Evolutionary conservation across 1,140 invertebrate genomes (phyloP).

Genomic region (Meloidogyne chitwoodi): DNA sequence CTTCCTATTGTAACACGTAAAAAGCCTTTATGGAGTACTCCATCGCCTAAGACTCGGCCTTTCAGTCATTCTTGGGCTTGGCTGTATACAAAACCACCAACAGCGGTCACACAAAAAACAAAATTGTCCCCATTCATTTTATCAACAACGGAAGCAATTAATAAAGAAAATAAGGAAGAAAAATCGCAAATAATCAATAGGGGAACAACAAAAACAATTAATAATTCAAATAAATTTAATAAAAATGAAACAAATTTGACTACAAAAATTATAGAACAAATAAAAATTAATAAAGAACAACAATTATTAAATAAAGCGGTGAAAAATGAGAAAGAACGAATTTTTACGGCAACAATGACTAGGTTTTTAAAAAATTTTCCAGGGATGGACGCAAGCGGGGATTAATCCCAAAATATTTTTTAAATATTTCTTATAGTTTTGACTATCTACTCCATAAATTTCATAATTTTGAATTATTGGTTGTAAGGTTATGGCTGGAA

Average conservation of each 20-base stretch:
- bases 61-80: background rate
- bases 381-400: too few relatives aligned
- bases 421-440: too few relatives aligned
- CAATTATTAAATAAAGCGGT: background rate
- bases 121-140: background rate
- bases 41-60: background rate
- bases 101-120: background rate
- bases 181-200: background rate
- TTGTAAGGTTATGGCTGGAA: too few relatives aligned
- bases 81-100: constrained; percentile 8
- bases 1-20: constrained; percentile 12
- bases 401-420: too few relatives aligned
- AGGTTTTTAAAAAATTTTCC: too few relatives aligned
- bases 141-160: background rate
- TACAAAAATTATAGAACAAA: background rate
- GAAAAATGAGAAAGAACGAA: background rate
- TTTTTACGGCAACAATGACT: background rate
- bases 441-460: too few relatives aligned
- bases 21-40: constrained; percentile 13
- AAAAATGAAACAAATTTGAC: constrained; percentile 2
- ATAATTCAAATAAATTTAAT: background rate
- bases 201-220: background rate
- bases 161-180: background rate
- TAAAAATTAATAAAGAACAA: background rate
- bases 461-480: too few relatives aligned